Conservation (phyloP, 2,113 vertebrate genomes). For the Geococcyx californianus region DNA sequence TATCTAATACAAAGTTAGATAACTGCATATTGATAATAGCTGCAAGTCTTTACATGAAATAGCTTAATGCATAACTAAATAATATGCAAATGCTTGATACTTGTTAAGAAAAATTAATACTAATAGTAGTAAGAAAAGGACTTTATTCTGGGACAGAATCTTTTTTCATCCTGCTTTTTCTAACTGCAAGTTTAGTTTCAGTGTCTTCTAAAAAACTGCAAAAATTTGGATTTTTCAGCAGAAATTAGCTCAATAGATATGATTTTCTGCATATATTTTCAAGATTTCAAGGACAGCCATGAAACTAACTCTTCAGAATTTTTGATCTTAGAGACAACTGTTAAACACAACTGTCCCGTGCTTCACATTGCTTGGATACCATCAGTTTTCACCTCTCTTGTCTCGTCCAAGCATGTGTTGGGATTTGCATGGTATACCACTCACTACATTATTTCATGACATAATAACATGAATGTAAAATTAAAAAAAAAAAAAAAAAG, state of each 20-base stretch:
- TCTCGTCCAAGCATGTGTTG: neutral
- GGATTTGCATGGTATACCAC: neutral
- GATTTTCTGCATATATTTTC: fast-evolving
- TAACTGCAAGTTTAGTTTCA: neutral
- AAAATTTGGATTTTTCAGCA: neutral
- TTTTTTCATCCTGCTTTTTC: neutral
- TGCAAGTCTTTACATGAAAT: neutral
- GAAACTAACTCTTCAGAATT: neutral
- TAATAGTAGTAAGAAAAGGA: neutral
- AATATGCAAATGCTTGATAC: neutral
- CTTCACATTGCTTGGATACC: neutral
- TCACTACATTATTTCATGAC: neutral
- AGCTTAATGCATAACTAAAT: neutral
- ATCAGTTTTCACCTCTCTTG: neutral
- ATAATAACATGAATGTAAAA: neutral
- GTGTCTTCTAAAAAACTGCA: neutral
- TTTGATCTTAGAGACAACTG: neutral
- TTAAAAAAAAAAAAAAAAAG: neutral
- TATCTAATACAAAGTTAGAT: neutral
- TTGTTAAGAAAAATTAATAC: neutral
- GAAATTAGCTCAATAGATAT: neutral
- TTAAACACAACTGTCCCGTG: neutral
- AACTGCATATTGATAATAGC: neutral
- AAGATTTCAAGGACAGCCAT: neutral
- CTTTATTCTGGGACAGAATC: neutral